phyloP scores from a whole-genome alignment of 2,888 invertebrate genomes.

The Matsumyia berberina region DNA sequence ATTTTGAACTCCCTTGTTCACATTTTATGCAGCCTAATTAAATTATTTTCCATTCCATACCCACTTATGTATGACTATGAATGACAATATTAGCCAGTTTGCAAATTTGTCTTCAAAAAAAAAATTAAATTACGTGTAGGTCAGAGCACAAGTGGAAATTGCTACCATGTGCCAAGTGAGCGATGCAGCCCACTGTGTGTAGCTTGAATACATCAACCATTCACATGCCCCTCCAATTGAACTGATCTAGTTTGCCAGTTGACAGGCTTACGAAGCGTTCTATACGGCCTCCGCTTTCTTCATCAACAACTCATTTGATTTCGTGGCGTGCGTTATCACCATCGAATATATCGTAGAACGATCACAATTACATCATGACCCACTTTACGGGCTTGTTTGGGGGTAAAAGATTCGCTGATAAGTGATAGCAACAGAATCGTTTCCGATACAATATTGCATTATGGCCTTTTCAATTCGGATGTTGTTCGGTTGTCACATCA shows the following conservation, averaged over 20 bases:
- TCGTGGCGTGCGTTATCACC: slow-evolving; percentile 44
- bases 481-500: too few relatives aligned
- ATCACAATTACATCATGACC: slow-evolving; percentile 50
- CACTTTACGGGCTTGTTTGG: slow-evolving; percentile 23
- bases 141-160: slow-evolving; percentile 65
- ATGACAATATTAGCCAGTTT: too few relatives aligned
- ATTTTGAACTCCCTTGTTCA: too few relatives aligned
- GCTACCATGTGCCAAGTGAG: slow-evolving; percentile 20
- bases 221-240: slow-evolving; percentile 72
- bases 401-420: slow-evolving; percentile 2
- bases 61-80: too few relatives aligned
- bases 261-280: slow-evolving; percentile 53
- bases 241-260: slow-evolving; percentile 66
- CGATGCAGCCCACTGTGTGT: slow-evolving; percentile 6
- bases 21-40: too few relatives aligned
- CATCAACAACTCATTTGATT: slow-evolving; percentile 18
- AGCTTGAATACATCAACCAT: slow-evolving; percentile 48
- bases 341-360: slow-evolving; percentile 36
- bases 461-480: too few relatives aligned
- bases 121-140: slow-evolving; percentile 64
- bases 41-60: too few relatives aligned
- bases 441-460: slow-evolving; percentile 29
- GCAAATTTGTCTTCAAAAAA: background rate
- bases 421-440: slow-evolving; percentile 26
- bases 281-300: slow-evolving; percentile 27